Percentiles rank a stretch among this genome's conserved stretches.
Conservation (phyloP, 2,797 vertebrate genomes). For the Danio tinwini region DNA sequence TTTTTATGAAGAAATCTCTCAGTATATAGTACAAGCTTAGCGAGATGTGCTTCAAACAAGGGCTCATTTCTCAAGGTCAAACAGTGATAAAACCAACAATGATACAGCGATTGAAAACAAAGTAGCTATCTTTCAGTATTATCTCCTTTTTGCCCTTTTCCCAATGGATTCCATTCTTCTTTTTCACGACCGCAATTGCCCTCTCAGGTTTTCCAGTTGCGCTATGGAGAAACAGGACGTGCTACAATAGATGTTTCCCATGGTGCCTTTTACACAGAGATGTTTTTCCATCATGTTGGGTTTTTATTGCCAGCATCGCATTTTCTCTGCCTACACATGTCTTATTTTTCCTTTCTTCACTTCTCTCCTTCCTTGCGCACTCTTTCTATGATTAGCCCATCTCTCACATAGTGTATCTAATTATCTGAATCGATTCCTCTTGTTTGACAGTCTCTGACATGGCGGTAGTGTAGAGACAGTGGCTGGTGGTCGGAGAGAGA, state of each 20-base stretch:
- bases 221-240: conserved; percentile 39
- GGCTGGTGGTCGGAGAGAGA: conserved; percentile 15
- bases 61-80: conserved; percentile 36
- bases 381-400: conserved; percentile 3
- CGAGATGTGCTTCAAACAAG: conserved; percentile 31
- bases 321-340: conserved; percentile 10
- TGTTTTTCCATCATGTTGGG: conserved; percentile 41
- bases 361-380: conserved; percentile 9
- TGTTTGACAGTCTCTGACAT: conserved; percentile 37
- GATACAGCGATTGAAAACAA: conserved; percentile 19
- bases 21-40: background rate
- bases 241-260: conserved; percentile 48
- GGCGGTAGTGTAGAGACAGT: background rate
- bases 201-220: conserved; percentile 40
- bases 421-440: conserved; percentile 28
- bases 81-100: conserved; percentile 6
- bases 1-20: conserved; percentile 15
- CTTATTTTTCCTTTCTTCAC: conserved; percentile 9
- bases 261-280: conserved; percentile 41
- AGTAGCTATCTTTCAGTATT: conserved; percentile 32
- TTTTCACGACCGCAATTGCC: conserved; percentile 36
- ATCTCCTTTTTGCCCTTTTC: conserved; percentile 39
- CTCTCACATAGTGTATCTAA: conserved; percentile 10
- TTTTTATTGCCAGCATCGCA: conserved; percentile 6
- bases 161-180: conserved; percentile 42